These are phyloP conservation scores for Pharmacophagus antenor DNA, from an alignment of 2,888 invertebrate species.

Conservation along the genomic window DNA sequence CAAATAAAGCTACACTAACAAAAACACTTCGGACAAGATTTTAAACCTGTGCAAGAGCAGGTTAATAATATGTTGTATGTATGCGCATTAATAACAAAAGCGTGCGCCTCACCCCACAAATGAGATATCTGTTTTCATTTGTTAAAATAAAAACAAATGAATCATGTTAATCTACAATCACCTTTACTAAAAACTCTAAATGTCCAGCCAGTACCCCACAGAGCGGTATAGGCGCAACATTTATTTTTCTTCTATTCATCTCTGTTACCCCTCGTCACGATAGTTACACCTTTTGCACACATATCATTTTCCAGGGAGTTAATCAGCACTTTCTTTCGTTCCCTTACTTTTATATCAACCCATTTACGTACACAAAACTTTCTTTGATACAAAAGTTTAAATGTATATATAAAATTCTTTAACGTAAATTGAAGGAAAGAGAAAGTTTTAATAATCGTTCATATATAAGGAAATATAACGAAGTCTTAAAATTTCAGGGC, in stretches of 20 bases:
- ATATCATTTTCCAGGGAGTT: background rate
- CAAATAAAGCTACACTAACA: too few relatives aligned
- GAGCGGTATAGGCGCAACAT: background rate
- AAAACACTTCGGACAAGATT: too few relatives aligned
- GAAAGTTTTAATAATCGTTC: background rate
- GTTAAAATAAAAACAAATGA: background rate
- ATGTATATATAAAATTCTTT: background rate
- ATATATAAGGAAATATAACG: conserved; percentile 13
- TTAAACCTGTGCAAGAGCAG: too few relatives aligned
- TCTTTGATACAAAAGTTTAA: too few relatives aligned
- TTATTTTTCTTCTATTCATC: background rate
- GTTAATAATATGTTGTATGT: too few relatives aligned
- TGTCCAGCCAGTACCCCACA: background rate
- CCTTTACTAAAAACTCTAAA: background rate
- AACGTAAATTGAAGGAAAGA: background rate
- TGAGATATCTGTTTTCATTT: background rate
- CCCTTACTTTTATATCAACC: background rate
- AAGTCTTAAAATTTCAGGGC: conserved; percentile 45
- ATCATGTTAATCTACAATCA: background rate
- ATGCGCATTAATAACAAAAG: too few relatives aligned
- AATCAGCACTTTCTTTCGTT: background rate
- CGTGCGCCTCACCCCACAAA: too few relatives aligned
- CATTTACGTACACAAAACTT: too few relatives aligned
- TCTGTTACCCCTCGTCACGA: background rate
- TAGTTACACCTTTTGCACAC: conserved; percentile 1